Conservation (phyloP, 2,888 invertebrate species). For the Venustoraphidia nigricollis region DNA sequence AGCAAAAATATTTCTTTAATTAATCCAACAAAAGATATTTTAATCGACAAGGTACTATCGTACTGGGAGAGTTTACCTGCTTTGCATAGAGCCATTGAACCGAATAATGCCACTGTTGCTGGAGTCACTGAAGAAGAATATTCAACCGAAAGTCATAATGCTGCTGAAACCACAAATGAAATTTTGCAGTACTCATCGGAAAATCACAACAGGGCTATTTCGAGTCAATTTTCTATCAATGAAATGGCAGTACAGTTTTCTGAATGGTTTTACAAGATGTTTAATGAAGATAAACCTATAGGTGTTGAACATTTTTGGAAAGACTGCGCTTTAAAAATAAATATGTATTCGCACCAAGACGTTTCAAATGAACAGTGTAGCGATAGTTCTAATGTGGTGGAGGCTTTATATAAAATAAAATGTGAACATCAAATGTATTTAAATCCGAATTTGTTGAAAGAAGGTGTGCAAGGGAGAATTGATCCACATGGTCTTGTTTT, state of each 20-base stretch:
- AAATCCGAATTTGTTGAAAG: slow-evolving; percentile 39
- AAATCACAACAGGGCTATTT: background rate
- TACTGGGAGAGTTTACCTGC: slow-evolving; percentile 24
- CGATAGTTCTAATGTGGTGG: slow-evolving; percentile 23
- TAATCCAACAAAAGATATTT: slow-evolving; percentile 31
- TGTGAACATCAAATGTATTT: slow-evolving; percentile 33
- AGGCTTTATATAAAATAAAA: slow-evolving; percentile 24
- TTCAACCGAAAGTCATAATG: slow-evolving; percentile 6
- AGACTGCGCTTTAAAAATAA: slow-evolving; percentile 29
- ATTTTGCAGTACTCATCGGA: background rate
- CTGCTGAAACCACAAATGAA: slow-evolving; percentile 2
- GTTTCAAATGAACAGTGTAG: slow-evolving; percentile 17
- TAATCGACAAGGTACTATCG: slow-evolving; percentile 29
- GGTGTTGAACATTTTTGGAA: slow-evolving; percentile 37
- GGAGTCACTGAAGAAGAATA: slow-evolving; percentile 3
- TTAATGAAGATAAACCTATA: slow-evolving; percentile 26
- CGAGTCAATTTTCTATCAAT: slow-evolving; percentile 22
- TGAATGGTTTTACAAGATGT: slow-evolving; percentile 38
- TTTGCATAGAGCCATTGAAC: too few species aligned
- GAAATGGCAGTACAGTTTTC: slow-evolving; percentile 36
- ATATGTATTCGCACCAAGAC: slow-evolving; percentile 16
- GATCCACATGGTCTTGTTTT: slow-evolving; percentile 45
- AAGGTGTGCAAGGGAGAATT: slow-evolving; percentile 39
- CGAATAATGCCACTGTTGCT: background rate
- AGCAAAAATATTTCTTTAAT: slow-evolving; percentile 27